Evolutionary conservation across 30 jellyfish, hydroid and myxozoan species (phyloP), one percentile per base, ranked within the genome.

Genomic region (Haliclystus octoradiatus): DNA sequence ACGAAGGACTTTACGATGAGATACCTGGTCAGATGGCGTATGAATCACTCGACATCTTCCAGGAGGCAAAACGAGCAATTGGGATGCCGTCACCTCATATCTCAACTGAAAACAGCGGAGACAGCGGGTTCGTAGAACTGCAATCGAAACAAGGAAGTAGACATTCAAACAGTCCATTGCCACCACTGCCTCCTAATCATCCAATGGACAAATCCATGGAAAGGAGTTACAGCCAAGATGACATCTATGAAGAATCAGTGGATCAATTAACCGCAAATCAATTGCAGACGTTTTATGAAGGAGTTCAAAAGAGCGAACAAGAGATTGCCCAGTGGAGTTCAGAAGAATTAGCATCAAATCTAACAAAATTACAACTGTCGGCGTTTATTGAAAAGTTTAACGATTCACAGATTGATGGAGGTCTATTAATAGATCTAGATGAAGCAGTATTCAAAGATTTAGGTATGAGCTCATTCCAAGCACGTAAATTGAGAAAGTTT

Each of bases 121-220:
- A 77, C 49, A 86, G 96, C 70, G 96, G 96, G 29, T 86, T 86
- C 69, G 96, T 73, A 52, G 96, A 86, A 63, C n/a, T n/a, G n/a
- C n/a, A n/a, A n/a, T n/a, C n/a, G n/a, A n/a, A n/a, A n/a, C n/a
- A n/a, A n/a, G n/a, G n/a, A n/a, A n/a, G 83, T 80, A 57, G 83
- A 72, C 70, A 57, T 2, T 53, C 83, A 2, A 72, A 52, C 80
- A 33, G n/a, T 9, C 97, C 97, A 4, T n/a, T n/a, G n/a, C 97
- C 97, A 26, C 94, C 94, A 24, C 67, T 87, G 14, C 94, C 97
- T 31, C 93, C 79, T 22, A 87, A 87, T 49, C 94, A 87, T 64
- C 97, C 97, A 5, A 53, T 79, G 33, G 82, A 74, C 68, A 52
- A 80, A 33, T 40, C 5, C 26, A 5, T 12, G 26, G 27, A 57